Base-by-base conservation (phyloP, 2,888 invertebrate genomes). In the Cephus rjabovi region DNA sequence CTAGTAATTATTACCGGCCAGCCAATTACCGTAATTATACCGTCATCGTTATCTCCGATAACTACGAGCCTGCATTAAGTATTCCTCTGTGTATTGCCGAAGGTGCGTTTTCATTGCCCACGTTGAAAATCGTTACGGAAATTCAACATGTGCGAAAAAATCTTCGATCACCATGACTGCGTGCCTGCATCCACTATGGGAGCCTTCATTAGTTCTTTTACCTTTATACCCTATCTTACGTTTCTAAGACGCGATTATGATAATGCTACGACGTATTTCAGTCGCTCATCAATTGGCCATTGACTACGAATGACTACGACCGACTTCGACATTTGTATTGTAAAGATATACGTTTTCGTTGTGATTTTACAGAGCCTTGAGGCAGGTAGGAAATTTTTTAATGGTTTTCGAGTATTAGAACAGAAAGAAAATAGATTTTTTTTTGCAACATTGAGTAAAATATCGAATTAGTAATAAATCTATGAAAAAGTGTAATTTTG, bases 11-110 rank as follows among this genome's bases (percentile, higher is more conserved):
- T 85, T 79, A 81, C 83, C 78, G 81, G 78, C 79, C 80, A 75
- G 82, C 85, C 86, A 87, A 87, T 87, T 86, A 83, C 87, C 82
- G 84, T 86, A 87, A 87, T 87, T 87, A 88, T 86, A 86, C 86
- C 84, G 85, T 82, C 84, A 83, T 83, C 81, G 86, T 86, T 87
- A 87, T 87, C 85, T 83, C 77, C 83, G 6, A 23, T 56, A 56
- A 56, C 56, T 56, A 23, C 56, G 56, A 56, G 56, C 56, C 56
- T 56, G 23, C 56, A 9, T 23, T 56, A 56, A 23, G 9, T 56
- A 56, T 56, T 56, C 56, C 56, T 6, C 56, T 34, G 73, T 69
- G n/a, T 71, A 70, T n/a, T 79, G 80, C 81, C 80, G 80, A 78
- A 73, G 81, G 69, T 37, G 78, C 80, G 79, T 80, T 81, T 78